These are phyloP conservation scores for Calidris pugnax DNA, from an alignment of 2,113 vertebrate genomes.

Conservation along the genomic window DNA sequence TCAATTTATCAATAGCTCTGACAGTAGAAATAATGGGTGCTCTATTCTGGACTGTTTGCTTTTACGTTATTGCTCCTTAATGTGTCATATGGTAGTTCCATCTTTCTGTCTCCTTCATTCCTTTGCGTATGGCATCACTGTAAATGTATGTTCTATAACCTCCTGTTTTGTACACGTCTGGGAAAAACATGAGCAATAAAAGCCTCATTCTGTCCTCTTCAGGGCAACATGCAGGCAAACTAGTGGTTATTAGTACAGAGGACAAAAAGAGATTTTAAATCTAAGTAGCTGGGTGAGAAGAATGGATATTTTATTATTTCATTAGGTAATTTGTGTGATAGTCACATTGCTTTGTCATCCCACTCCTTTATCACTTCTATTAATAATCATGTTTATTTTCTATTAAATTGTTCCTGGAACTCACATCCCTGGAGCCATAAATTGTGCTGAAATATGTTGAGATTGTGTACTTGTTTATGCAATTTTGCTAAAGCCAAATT, in stretches of 20 bases:
- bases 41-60: background rate
- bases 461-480: background rate
- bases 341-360: constrained; percentile 1
- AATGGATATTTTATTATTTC: background rate
- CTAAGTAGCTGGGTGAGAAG: background rate
- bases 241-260: background rate
- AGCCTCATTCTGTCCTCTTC: background rate
- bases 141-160: background rate
- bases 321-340: background rate
- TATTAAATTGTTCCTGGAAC: constrained; percentile 23
- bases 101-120: background rate
- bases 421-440: constrained; percentile 22
- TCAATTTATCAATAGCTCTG: constrained; percentile 3
- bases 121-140: background rate
- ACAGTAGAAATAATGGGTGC: background rate
- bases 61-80: background rate
- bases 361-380: constrained; percentile 24
- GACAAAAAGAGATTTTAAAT: background rate
- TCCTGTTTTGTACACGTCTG: background rate
- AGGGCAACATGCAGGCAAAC: background rate
- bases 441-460: constrained; percentile 33
- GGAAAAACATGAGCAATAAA: background rate
- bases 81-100: background rate
- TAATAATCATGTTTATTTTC: constrained; percentile 33
- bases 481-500: constrained; percentile 31